These are phyloP conservation scores for Calliopsis andreniformis DNA, from an alignment of 1,140 invertebrate species.

Conservation along the genomic window DNA sequence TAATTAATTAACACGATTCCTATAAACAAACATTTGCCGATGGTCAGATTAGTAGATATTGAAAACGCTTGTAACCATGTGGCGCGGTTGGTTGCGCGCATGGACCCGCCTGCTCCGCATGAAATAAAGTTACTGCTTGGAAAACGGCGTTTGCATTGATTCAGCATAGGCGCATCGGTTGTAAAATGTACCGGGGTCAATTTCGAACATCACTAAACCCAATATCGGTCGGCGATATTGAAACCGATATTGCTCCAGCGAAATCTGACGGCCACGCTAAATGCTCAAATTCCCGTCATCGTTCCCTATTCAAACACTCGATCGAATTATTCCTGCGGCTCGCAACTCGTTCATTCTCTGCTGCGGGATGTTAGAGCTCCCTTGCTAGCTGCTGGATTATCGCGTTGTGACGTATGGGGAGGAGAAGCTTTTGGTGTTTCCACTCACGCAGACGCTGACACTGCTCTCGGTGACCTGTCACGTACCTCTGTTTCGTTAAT, in stretches of 20 bases:
- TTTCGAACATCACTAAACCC: constrained; percentile 31
- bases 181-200: constrained; percentile 50
- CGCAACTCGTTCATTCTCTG: constrained; percentile 40
- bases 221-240: constrained; percentile 46
- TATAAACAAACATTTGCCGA: constrained; percentile 23
- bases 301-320: constrained; percentile 51
- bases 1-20: constrained; percentile 9
- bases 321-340: constrained; percentile 50
- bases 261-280: constrained; percentile 45
- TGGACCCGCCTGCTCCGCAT: constrained; percentile 10
- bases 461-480: constrained; percentile 46
- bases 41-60: constrained; percentile 23
- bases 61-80: constrained; percentile 26
- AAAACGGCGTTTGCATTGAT: constrained; percentile 55
- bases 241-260: constrained; percentile 48
- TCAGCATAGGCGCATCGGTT: constrained; percentile 36
- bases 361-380: not conserved
- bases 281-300: constrained; percentile 44
- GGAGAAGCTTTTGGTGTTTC: constrained; percentile 34
- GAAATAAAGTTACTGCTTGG: constrained; percentile 53
- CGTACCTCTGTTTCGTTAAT: constrained; percentile 64
- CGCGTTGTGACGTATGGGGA: not conserved
- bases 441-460: constrained; percentile 55
- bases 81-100: constrained; percentile 49
- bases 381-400: too few species aligned